Conservation (phyloP, 2,797 vertebrate species). For the Crocidura indochinensis region DNA sequence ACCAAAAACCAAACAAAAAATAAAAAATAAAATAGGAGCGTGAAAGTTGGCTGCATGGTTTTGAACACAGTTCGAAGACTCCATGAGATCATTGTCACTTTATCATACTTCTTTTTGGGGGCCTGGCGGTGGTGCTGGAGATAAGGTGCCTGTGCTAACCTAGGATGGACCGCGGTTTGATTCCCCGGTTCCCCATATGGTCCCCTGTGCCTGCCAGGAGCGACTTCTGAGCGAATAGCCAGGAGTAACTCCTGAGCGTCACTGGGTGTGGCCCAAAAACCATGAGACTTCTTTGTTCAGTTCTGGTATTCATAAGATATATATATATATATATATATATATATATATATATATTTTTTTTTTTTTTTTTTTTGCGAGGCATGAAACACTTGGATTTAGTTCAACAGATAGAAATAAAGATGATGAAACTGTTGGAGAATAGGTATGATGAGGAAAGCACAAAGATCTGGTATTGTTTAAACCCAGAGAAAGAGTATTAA, state of each 20-base stretch:
- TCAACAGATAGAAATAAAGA: slow-evolving; percentile 80
- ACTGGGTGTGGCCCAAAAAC: too few species aligned
- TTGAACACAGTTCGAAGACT: slow-evolving; percentile 22
- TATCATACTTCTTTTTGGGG: slow-evolving; percentile 75
- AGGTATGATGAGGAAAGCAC: slow-evolving; percentile 53
- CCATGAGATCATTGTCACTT: slow-evolving; percentile 46
- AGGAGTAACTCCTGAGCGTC: too few species aligned
- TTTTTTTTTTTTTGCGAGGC: background rate
- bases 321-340: too few species aligned
- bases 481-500: slow-evolving; percentile 22
- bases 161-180: too few species aligned
- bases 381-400: slow-evolving; percentile 59
- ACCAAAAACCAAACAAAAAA: too few species aligned
- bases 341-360: too few species aligned
- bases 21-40: slow-evolving; percentile 29
- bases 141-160: too few species aligned
- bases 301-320: slow-evolving; percentile 39
- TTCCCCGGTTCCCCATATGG: too few species aligned
- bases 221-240: too few species aligned
- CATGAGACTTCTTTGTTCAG: slow-evolving; percentile 65
- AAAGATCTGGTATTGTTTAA: slow-evolving; percentile 63
- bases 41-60: background rate
- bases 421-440: slow-evolving; percentile 74
- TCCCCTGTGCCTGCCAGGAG: too few species aligned
- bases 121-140: too few species aligned